These are phyloP conservation scores for Ptiloglossa arizonensis DNA, from an alignment of 1,140 invertebrate genomes.

Conservation along the genomic window DNA sequence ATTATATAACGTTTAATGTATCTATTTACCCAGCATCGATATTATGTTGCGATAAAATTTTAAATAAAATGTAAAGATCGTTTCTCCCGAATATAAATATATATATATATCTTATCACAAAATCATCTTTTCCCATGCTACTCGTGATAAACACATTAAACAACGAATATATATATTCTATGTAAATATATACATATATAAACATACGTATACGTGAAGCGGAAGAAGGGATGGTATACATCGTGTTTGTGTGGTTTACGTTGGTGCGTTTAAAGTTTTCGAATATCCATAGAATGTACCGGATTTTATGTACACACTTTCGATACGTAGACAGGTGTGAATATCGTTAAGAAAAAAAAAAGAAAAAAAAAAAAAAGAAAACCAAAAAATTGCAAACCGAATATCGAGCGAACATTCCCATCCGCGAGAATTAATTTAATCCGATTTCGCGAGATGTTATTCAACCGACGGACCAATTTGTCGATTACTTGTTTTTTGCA, in stretches of 20 bases:
- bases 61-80: background rate
- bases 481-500: too few relatives aligned
- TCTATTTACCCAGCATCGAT: slow-evolving; percentile 34
- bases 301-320: background rate
- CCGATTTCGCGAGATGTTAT: background rate
- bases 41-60: background rate
- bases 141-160: slow-evolving; percentile 20
- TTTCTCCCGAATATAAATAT: too few relatives aligned
- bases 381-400: background rate
- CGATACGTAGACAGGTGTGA: background rate
- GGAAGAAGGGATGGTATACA: background rate
- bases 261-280: background rate
- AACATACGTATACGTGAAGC: slow-evolving; percentile 34
- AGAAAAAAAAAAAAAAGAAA: too few relatives aligned
- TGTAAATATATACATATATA: slow-evolving; percentile 19
- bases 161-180: slow-evolving; percentile 28
- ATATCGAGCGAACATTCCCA: background rate
- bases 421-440: background rate
- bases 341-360: background rate
- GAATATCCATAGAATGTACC: background rate
- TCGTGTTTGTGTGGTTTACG: background rate
- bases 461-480: too few relatives aligned
- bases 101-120: slow-evolving; percentile 13
- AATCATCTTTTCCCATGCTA: slow-evolving; percentile 18
- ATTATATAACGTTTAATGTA: too few relatives aligned